Base-by-base conservation (phyloP, 2,113 vertebrate species). In the Corythornis vintsioides region DNA sequence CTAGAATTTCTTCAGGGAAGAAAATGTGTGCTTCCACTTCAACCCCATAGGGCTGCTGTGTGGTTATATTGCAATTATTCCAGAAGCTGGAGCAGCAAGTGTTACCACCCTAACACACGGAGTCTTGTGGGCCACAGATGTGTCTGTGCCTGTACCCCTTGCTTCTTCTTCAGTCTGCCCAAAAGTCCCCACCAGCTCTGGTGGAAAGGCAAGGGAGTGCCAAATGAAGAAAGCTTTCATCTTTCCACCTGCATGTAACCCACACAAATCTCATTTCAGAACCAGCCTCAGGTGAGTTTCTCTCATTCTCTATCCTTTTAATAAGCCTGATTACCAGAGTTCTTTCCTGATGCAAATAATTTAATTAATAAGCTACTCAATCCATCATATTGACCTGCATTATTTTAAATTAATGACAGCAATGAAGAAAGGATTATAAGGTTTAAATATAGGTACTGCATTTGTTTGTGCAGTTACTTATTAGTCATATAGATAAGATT, bases 271-370 rank as follows among this genome's bases (percentile, higher is more conserved):
- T 52, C 76, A 24, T 18, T 74, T 86, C 76, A 77, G 76, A 94
- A 80, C 55, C 73, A 83, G 70, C 48, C n/a, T 21, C 48, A 71
- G 53, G 33, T 72, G 43, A 88, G 65, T 64, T 92, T 71, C 86
- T 56, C 33, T 94, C 93, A 95, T 94, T 94, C 88, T 94, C 87
- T 79, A 16, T 13, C 93, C 92, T 94, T 94, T 94, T 95, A 95
- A 96, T 70, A 95, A 95, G 72, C n/a, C 84, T 83, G 60, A 52
- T 81, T 77, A 96, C 95, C 87, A 25, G 26, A 19, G 90, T 83
- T 94, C 95, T 88, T 83, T 90, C 35, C 89, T 93, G 91, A 86
- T 94, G 77, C 31, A 76, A 92, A 90, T 83, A 92, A 93, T 78
- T 33, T 91, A 83, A 94, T 90, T 94, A 84, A 94, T 73, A 93